Evolutionary conservation across 2,113 vertebrate genomes (phyloP), one percentile per base, ranked within the genome.

Genomic region (Eira barbara): DNA sequence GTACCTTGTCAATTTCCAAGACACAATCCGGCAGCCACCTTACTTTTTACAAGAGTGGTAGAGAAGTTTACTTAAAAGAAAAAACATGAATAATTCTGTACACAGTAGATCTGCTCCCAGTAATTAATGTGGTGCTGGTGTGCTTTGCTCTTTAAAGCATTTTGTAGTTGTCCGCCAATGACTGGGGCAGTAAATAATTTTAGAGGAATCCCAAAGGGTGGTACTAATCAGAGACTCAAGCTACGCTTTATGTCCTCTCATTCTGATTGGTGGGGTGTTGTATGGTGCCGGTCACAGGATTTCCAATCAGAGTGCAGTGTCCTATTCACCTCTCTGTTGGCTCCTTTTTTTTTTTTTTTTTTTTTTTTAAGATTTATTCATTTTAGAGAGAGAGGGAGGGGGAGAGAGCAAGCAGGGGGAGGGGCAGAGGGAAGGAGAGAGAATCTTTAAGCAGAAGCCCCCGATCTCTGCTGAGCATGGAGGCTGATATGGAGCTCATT

Each of bases 121-220:
- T 17, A 34, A 42, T 34, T 42, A 45, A 31, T 0, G 20, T 29
- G 47, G 55, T 2, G 31, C 27, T 6, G 4, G 81, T 21, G 63
- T 34, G 11, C 0, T 23, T 36, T n/a, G n/a, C 55, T 17, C 55
- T 59, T 14, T 63, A 1, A 1, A 4, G 10, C 2, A 0, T 78
- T 52, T 47, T 34, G 8, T 17, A 7, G 47, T 14, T 63, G 45
- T 42, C 86, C 11, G 21, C 39, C 59, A 4, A 5, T 4, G 39
- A 39, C 17, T 25, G 10, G 61, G 10, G 31, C 36, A 23, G 31
- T 27, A 55, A 18, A 17, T 42, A 31, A 59, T 55, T 81, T 27
- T 25, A 59, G 61, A 67, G 49, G 59, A 12, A 29, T 17, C n/a
- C 13, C 7, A 2, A 52, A 9, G 2, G 25, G 5, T 10, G 0